These are phyloP conservation scores for Heterochromis multidens DNA, from an alignment of 2,113 vertebrate genomes.

Conservation along the genomic window DNA sequence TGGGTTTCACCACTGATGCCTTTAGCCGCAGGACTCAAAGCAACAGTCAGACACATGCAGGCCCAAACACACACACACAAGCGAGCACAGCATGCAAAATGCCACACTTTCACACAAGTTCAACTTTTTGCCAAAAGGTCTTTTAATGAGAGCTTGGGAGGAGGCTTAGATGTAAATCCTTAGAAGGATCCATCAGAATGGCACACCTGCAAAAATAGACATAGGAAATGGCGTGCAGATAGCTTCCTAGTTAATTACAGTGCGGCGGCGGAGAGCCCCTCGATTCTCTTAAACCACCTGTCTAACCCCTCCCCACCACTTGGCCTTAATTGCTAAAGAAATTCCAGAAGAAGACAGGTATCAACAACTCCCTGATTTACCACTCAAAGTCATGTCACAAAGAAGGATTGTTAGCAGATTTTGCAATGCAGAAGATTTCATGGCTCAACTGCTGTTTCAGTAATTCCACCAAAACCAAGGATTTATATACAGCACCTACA, in stretches of 20 bases:
- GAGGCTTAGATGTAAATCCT: slow-evolving; percentile 50
- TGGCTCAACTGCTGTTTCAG: slow-evolving; percentile 16
- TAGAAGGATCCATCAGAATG: slow-evolving; percentile 52
- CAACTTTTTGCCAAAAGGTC: slow-evolving; percentile 12
- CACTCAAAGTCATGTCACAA: slow-evolving; percentile 41
- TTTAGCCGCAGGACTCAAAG: slow-evolving; percentile 53
- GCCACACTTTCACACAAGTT: slow-evolving; percentile 18
- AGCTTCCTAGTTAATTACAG: slow-evolving; percentile 79
- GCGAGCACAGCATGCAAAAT: slow-evolving; percentile 12
- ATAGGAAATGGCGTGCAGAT: slow-evolving; percentile 72
- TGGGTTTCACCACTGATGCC: slow-evolving; percentile 21
- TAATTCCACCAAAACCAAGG: not conserved
- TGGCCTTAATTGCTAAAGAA: slow-evolving; percentile 63
- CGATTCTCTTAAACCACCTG: slow-evolving; percentile 70
- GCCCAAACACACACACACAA: slow-evolving; percentile 32
- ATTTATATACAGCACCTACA: not conserved
- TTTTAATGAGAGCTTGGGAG: slow-evolving; percentile 31
- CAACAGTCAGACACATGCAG: slow-evolving; percentile 40
- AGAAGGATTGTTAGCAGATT: slow-evolving; percentile 36
- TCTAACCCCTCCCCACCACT: slow-evolving; percentile 66
- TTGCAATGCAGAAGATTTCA: slow-evolving; percentile 33
- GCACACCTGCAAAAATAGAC: slow-evolving; percentile 80
- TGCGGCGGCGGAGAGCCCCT: slow-evolving; percentile 45
- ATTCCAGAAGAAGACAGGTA: slow-evolving; percentile 71
- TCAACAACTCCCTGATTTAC: slow-evolving; percentile 73